A percentile compares a stretch with the other conserved stretches of the same genome.
Evolutionary conservation across 2,888 invertebrate genomes (phyloP).

Genomic region (Drosophila hamatofila): DNA sequence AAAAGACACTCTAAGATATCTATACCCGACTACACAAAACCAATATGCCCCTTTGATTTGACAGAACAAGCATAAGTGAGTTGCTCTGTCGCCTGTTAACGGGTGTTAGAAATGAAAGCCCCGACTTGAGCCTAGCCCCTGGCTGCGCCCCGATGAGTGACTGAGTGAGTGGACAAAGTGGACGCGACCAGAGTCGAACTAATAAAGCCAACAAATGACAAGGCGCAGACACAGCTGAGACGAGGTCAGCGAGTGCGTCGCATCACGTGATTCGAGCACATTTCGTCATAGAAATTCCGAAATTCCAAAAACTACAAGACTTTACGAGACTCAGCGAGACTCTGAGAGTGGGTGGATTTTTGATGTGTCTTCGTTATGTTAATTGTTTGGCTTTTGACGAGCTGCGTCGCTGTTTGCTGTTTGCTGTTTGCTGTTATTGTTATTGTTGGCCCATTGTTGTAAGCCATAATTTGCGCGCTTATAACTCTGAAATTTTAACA

Average conservation of each 20-base stretch:
- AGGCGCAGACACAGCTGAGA: conserved; percentile 46
- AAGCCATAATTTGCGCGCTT: conserved; percentile 74
- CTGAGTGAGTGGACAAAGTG: conserved; percentile 25
- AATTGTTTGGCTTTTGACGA: conserved; percentile 73
- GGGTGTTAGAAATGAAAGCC: conserved; percentile 9
- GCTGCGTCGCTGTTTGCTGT: conserved; percentile 10
- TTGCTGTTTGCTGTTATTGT: conserved; percentile 23
- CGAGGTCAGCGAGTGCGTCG: conserved; percentile 23
- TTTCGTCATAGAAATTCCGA: conserved; percentile 47
- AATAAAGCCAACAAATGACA: conserved; percentile 71
- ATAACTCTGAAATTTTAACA: conserved; percentile 59
- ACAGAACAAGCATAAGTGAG: conserved; percentile 58
- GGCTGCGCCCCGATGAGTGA: conserved; percentile 13
- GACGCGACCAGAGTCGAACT: conserved; percentile 24
- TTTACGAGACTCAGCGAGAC: background rate
- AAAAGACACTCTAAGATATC: too few species aligned
- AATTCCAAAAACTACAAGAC: conserved; percentile 17
- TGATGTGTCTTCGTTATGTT: conserved; percentile 79
- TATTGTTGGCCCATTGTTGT: conserved; percentile 48
- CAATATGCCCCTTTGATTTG: conserved; percentile 24
- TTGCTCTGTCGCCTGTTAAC: conserved; percentile 49
- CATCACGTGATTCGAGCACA: conserved; percentile 76
- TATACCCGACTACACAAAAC: conserved; percentile 14
- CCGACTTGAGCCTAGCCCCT: conserved; percentile 38
- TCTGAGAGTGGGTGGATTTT: conserved; percentile 54